Evolutionary conservation across 1,140 invertebrate genomes (phyloP), one percentile per base, ranked within the genome.

Genomic region (Conus betulinus): DNA sequence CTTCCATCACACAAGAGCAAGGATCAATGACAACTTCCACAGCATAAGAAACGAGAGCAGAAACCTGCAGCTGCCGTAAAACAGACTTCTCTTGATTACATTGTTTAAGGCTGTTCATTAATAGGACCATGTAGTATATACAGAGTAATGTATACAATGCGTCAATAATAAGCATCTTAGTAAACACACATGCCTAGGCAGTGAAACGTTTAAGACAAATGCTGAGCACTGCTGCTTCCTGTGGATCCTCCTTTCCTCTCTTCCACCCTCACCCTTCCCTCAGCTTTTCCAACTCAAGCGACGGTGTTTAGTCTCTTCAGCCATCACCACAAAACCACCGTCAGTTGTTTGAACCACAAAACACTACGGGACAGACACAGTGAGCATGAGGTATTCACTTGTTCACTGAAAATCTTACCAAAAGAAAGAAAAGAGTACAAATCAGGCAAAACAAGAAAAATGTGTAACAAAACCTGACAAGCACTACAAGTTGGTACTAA

Each of bases 21-120:
- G 20, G 8, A 71, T 71, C 6, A 71, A 71, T 71, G 67, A 71
- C 67, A 71, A 71, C 67, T 71, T 23, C 10, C 67, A 71, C 67
- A 71, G 67, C 67, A 71, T 20, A 71, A 71, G 67, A 71, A 13
- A 63, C 13, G 67, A 71, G 67, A 71, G 67, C 67, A 71, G 67
- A 71, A 71, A 71, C 67, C 67, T 71, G 67, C 67, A 71, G 67
- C 67, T 71, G 67, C 67, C 67, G 20, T n/a, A 71, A 71, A 71
- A 71, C 67, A n/a, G 67, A 71, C 67, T 71, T 71, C 67, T 71
- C 67, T 71, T 71, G 67, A n/a, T 71, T 71, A 71, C 67, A 23
- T 71, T 71, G 23, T n/a, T 20, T 71, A 71, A 71, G 67, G 67
- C 67, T 71, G 67, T 71, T 71, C 23, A n/a, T 71, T 71, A 71